Base-by-base conservation (phyloP, 2,888 invertebrate species). In the Plagodis dolabraria region DNA sequence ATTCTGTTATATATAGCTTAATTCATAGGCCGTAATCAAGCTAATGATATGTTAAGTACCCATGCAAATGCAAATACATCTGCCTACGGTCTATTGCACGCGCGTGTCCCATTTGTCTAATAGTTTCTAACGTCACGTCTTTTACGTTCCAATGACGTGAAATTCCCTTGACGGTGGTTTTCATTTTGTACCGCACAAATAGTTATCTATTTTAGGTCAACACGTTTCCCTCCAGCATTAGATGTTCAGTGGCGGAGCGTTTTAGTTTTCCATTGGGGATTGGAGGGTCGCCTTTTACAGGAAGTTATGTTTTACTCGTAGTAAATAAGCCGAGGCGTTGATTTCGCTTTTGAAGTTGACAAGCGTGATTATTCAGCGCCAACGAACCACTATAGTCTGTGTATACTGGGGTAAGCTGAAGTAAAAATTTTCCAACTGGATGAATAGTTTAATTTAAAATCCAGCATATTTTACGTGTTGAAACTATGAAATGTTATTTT, bases 271-370 rank as follows among this genome's bases (percentile, higher is more conserved):
- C 70, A 57, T 58, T 60, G 57, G 69, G 70, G 57, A 68, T 69
- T 58, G 59, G 64, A 67, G 69, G 60, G 67, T 67, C 60, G 67
- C 60, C 63, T 68, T 70, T 67, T 54, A 56, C 65, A 69, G 71
- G 69, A 69, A 68, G 69, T 69, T 60, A 70, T 69, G 67, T 69
- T 67, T 72, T 69, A 64, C 63, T 66, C 68, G 65, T 71, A 69
- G 62, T 69, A 60, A 70, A 72, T 74, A 73, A 70, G 71, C 72
- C 65, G 63, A 72, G 64, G 69, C 70, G 63, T 65, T 74, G 75
- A 74, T 71, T 71, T 65, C 68, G 60, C 67, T 74, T 77, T 79
- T 78, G 75, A 79, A 71, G 74, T 75, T 71, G 75, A 71, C 71
- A 72, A 74, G 74, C 74, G 71, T 68, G 67, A 65, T 67, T 63